Conservation (phyloP, 1,140 invertebrate genomes). For the Drosophila carrolli region DNA sequence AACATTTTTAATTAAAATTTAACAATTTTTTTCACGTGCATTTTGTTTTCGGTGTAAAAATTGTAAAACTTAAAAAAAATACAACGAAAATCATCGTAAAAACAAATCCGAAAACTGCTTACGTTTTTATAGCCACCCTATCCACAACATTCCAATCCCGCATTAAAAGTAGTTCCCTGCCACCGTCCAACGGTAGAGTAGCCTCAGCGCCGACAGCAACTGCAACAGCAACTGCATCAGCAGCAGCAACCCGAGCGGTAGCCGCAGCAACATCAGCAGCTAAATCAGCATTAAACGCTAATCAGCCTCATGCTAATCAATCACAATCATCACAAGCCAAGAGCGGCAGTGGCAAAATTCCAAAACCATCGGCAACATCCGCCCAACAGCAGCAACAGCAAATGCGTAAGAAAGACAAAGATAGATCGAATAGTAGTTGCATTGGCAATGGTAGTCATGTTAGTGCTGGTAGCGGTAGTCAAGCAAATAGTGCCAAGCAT, state of each 20-base stretch:
- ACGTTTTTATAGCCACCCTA: conserved; percentile 85
- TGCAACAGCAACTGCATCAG: conserved; percentile 20
- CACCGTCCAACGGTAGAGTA: conserved; percentile 83
- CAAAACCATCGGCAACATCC: conserved; percentile 41
- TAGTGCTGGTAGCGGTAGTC: conserved; percentile 70
- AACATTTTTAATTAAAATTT: conserved; percentile 49
- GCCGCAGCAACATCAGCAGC: conserved; percentile 45
- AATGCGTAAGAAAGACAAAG: conserved; percentile 84
- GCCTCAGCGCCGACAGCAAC: conserved; percentile 69
- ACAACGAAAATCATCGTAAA: conserved; percentile 46
- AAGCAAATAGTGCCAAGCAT: conserved; percentile 76
- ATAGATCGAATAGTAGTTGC: conserved; percentile 81
- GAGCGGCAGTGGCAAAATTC: conserved; percentile 31
- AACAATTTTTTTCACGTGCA: conserved; percentile 67
- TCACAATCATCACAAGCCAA: conserved; percentile 72
- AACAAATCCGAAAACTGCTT: conserved; percentile 68
- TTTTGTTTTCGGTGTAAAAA: conserved; percentile 70
- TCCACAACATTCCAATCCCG: conserved; percentile 85
- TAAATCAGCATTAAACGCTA: conserved; percentile 71
- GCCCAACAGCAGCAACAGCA: conserved; percentile 47
- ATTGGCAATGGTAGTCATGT: conserved; percentile 68
- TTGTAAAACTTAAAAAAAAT: conserved; percentile 29
- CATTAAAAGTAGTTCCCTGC: conserved; percentile 85
- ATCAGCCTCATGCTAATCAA: conserved; percentile 73
- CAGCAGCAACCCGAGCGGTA: conserved; percentile 50